Evolutionary conservation across 1,140 invertebrate genomes (phyloP).

Genomic region (Diabrotica virgifera): DNA sequence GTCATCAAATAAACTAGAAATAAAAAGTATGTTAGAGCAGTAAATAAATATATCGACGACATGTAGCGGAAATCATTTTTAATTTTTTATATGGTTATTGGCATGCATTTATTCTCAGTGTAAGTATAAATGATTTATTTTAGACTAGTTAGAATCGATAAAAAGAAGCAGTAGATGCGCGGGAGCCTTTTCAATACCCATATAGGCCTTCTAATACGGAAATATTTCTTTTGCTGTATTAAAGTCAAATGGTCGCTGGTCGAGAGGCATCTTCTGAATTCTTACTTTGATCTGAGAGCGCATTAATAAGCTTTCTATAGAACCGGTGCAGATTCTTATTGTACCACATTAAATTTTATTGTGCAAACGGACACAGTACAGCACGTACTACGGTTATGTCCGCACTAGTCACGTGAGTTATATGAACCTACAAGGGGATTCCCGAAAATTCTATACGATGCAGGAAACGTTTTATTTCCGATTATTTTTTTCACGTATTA

Average conservation of each 20-base stretch:
- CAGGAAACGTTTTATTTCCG: too few relatives aligned
- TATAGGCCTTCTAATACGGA: constrained; percentile 20
- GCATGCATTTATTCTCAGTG: not conserved
- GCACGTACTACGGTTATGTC: constrained; percentile 13
- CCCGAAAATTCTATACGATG: not conserved
- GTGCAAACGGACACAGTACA: constrained; percentile 16
- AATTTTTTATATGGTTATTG: not conserved
- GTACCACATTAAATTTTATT: constrained; percentile 22
- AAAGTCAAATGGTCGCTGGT: not conserved
- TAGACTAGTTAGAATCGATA: constrained; percentile 10
- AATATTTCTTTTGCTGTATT: constrained; percentile 17
- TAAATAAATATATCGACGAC: too few relatives aligned
- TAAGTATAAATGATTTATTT: constrained; percentile 16
- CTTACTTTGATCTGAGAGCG: constrained; percentile 21
- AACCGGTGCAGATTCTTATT: constrained; percentile 17
- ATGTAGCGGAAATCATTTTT: too few relatives aligned
- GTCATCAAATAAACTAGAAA: too few relatives aligned
- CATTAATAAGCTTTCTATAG: constrained; percentile 22
- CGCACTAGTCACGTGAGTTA: not conserved
- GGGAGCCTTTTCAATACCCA: constrained; percentile 11
- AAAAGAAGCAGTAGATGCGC: constrained; percentile 10
- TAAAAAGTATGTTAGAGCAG: too few relatives aligned
- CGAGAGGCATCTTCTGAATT: constrained; percentile 20
- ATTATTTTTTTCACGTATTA: too few relatives aligned
- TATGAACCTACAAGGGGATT: not conserved